Evolutionary conservation across 2,888 invertebrate species (phyloP).

Genomic region (Aquatica leii): DNA sequence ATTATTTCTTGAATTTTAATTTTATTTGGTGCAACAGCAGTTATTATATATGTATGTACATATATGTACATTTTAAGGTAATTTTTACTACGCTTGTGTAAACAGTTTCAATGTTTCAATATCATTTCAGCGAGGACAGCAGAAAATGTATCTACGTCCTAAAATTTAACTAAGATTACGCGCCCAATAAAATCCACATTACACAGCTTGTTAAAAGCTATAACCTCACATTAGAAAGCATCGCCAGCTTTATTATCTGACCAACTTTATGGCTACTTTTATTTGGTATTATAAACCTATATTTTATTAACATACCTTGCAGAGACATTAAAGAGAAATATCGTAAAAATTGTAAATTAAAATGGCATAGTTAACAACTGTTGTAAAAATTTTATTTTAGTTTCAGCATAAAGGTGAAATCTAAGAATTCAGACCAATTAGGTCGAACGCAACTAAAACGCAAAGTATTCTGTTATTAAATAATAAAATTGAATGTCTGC

Average conservation of each 20-base stretch:
- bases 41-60: slow-evolving; percentile 11
- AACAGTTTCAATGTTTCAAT: slow-evolving; percentile 35
- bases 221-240: slow-evolving; percentile 52
- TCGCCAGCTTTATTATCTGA: slow-evolving; percentile 50
- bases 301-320: slow-evolving; percentile 48
- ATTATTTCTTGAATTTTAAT: slow-evolving; percentile 21
- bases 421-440: slow-evolving; percentile 31
- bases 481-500: slow-evolving; percentile 49
- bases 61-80: too few relatives aligned
- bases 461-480: slow-evolving; percentile 49
- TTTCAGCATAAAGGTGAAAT: slow-evolving; percentile 26
- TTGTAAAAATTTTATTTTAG: slow-evolving; percentile 35
- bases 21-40: background rate
- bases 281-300: slow-evolving; percentile 52
- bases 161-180: slow-evolving; percentile 55
- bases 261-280: slow-evolving; percentile 51
- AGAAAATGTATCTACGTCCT: slow-evolving; percentile 44
- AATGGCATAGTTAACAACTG: slow-evolving; percentile 35
- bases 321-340: slow-evolving; percentile 36
- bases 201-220: slow-evolving; percentile 53
- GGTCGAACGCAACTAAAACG: slow-evolving; percentile 31
- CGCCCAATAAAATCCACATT: slow-evolving; percentile 55
- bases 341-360: slow-evolving; percentile 39
- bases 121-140: slow-evolving; percentile 35
- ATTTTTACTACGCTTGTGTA: slow-evolving; percentile 29